These are phyloP conservation scores for Sylvia atricapilla DNA, from an alignment of 2,113 vertebrate species.

Conservation along the genomic window DNA sequence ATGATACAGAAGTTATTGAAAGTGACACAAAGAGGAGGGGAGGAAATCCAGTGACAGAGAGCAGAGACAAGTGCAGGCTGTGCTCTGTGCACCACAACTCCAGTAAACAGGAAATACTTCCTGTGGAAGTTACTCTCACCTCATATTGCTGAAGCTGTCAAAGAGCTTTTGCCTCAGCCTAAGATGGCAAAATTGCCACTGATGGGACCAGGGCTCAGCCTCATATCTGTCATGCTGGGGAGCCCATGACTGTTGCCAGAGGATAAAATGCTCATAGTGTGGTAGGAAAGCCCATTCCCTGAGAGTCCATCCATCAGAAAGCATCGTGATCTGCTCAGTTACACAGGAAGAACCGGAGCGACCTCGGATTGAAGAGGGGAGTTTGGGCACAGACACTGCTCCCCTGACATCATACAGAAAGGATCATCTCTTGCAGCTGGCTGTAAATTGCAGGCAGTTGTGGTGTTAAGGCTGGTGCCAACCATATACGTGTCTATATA, in stretches of 20 bases:
- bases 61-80: background rate
- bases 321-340: background rate
- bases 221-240: background rate
- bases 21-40: background rate
- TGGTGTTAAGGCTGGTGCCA: background rate
- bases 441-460: background rate
- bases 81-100: background rate
- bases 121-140: background rate
- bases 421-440: background rate
- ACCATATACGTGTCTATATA: background rate
- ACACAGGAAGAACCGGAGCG: background rate
- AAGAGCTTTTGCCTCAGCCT: fast-evolving
- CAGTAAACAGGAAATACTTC: background rate
- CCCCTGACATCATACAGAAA: background rate
- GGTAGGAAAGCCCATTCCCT: background rate
- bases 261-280: background rate
- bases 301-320: fast-evolving
- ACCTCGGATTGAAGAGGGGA: background rate
- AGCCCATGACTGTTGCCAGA: background rate
- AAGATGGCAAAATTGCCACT: background rate
- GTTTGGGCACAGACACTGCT: background rate
- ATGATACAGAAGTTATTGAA: background rate
- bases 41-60: background rate
- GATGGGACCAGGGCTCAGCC: background rate
- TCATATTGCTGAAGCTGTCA: background rate